These are phyloP conservation scores for Phalanger gymnotis DNA, from an alignment of 2,797 vertebrate genomes.

Conservation along the genomic window DNA sequence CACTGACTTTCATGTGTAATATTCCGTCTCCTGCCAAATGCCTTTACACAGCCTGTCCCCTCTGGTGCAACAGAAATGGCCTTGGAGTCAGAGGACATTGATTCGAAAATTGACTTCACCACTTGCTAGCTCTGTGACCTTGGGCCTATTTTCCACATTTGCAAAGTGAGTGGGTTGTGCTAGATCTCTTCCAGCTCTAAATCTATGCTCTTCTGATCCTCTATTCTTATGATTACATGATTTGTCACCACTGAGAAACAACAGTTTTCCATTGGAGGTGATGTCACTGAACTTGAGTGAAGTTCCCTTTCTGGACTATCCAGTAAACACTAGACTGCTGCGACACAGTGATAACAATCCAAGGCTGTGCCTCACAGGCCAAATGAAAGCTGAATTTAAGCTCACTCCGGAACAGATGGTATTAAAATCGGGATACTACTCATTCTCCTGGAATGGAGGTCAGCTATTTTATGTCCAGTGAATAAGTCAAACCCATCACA, in stretches of 20 bases:
- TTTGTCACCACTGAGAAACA: background rate
- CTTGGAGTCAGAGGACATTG: background rate
- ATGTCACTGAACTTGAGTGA: background rate
- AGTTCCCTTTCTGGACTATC: background rate
- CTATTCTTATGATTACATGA: background rate
- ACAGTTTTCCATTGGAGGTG: background rate
- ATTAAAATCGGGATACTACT: slow-evolving; percentile 50
- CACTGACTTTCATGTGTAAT: background rate
- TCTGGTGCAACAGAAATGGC: background rate
- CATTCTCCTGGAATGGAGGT: slow-evolving; percentile 69
- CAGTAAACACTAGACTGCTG: background rate
- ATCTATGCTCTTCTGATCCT: background rate
- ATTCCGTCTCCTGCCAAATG: background rate
- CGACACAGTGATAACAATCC: slow-evolving; percentile 24
- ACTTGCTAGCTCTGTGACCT: background rate
- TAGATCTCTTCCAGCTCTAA: background rate
- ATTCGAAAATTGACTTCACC: background rate
- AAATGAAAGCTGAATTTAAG: background rate
- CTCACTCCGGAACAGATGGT: slow-evolving; percentile 20
- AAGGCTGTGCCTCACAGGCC: slow-evolving; percentile 53
- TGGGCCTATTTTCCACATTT: background rate
- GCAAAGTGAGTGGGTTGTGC: background rate
- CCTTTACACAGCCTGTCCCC: background rate
- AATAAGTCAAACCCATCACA: slow-evolving; percentile 75
- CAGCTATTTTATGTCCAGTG: slow-evolving; percentile 77